A percentile compares a stretch with the other conserved stretches of the same genome.
These are phyloP conservation scores for Notamacropus eugenii DNA, from an alignment of 2,797 vertebrate species.

Conservation along the genomic window DNA sequence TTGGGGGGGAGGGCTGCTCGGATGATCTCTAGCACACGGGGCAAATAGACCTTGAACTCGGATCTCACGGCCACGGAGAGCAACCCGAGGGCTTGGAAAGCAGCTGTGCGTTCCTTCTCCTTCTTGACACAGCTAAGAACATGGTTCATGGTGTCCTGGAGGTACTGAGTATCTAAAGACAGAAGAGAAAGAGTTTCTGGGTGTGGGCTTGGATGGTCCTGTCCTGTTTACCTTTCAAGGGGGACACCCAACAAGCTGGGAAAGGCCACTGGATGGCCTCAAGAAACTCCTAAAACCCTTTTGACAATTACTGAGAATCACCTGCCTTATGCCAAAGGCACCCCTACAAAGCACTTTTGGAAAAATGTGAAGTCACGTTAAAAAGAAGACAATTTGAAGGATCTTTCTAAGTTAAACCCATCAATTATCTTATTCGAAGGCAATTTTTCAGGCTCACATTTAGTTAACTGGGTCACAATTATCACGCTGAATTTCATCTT, in stretches of 20 bases:
- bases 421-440: constrained; percentile 24
- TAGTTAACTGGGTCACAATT: not conserved
- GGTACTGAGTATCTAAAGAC: constrained; percentile 92
- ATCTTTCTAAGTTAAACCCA: not conserved
- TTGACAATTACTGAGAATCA: not conserved
- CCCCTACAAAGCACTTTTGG: constrained; percentile 21
- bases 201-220: constrained; percentile 27
- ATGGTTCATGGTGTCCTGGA: constrained; percentile 97
- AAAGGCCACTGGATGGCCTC: not conserved
- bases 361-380: not conserved
- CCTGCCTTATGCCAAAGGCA: not conserved
- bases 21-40: constrained; percentile 97
- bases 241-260: constrained; percentile 16
- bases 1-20: constrained; percentile 97
- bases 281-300: constrained; percentile 9
- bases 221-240: not conserved
- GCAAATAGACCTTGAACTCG: constrained; percentile 95
- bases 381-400: not conserved
- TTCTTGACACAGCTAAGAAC: constrained; percentile 96
- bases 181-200: constrained; percentile 50
- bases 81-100: constrained; percentile 96
- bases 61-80: constrained; percentile 95
- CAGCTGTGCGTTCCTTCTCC: constrained; percentile 96
- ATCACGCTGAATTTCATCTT: not conserved
- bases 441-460: not conserved